phyloP scores from a whole-genome alignment of 2,113 vertebrate genomes.

The Hypocryptadius cinnamomeus region DNA sequence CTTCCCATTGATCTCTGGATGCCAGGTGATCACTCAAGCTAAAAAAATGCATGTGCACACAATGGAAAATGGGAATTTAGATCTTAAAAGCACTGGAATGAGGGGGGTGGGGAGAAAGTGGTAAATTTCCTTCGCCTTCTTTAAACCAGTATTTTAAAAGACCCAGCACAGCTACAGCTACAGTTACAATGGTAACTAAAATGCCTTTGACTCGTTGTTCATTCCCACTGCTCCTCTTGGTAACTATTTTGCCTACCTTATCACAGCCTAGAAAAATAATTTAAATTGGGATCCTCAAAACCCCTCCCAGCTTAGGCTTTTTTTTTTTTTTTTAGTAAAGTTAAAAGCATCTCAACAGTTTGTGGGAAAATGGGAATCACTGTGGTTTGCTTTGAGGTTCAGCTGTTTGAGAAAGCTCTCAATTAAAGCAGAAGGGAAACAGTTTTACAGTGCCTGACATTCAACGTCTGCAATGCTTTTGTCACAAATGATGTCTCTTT shows the following conservation, averaged over 20 bases:
- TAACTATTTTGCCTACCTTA: background rate
- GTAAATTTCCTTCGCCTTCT: background rate
- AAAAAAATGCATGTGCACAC: slow-evolving; percentile 41
- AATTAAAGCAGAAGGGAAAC: slow-evolving; percentile 53
- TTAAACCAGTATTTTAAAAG: background rate
- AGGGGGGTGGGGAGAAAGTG: background rate
- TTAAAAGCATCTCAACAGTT: slow-evolving; percentile 8
- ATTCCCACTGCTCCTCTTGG: background rate
- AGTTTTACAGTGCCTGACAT: slow-evolving; percentile 5
- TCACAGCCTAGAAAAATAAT: background rate
- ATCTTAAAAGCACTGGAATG: background rate
- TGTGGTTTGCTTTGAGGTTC: background rate
- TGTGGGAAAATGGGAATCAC: slow-evolving; percentile 11
- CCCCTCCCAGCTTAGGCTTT: background rate
- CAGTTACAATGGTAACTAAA: background rate
- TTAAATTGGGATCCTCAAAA: background rate
- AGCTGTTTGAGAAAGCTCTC: slow-evolving; percentile 26
- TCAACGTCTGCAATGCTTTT: background rate
- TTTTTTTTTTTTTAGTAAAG: background rate
- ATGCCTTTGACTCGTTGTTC: background rate
- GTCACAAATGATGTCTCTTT: slow-evolving; percentile 47
- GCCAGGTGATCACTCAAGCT: slow-evolving; percentile 48
- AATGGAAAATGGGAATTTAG: slow-evolving; percentile 2
- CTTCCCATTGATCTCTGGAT: slow-evolving; percentile 40
- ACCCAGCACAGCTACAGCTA: background rate